Percentiles rank a stretch among this genome's conserved stretches.
phyloP scores from a whole-genome alignment of 2,888 invertebrate genomes.

The Rhaphigaster nebulosa region DNA sequence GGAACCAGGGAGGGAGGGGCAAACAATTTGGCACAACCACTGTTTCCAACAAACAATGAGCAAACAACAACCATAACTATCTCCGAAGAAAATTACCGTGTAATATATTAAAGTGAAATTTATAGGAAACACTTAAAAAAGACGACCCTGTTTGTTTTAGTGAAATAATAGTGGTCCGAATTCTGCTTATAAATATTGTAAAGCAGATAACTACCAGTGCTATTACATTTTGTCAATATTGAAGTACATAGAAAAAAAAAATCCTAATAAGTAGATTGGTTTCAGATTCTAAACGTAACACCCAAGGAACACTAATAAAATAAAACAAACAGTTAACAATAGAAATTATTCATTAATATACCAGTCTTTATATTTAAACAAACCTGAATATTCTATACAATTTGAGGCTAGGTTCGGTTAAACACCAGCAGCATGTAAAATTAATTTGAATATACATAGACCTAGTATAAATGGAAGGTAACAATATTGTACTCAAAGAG shows the following conservation, averaged over 20 bases:
- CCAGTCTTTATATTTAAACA: constrained; percentile 38
- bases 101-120: constrained; percentile 35
- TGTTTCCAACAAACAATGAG: constrained; percentile 21
- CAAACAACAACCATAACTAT: constrained; percentile 37
- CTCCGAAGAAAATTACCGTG: constrained; percentile 34
- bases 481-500: constrained; percentile 43
- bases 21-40: constrained; percentile 42
- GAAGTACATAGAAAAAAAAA: neutral
- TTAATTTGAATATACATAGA: constrained; percentile 1
- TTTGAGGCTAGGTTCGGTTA: constrained; percentile 17
- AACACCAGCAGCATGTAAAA: neutral
- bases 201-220: constrained; percentile 44
- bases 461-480: constrained; percentile 35
- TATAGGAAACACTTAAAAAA: constrained; percentile 31
- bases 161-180: constrained; percentile 31
- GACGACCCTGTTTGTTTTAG: constrained; percentile 44
- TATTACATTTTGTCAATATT: neutral
- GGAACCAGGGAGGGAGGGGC: neutral
- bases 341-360: constrained; percentile 12
- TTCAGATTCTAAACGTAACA: neutral
- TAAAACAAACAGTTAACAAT: constrained; percentile 22
- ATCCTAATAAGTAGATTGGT: neutral
- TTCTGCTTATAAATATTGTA: neutral
- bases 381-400: constrained; percentile 14
- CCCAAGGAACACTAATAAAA: neutral